Conservation (phyloP, 2,113 vertebrate genomes). For the Caloenas nicobarica region DNA sequence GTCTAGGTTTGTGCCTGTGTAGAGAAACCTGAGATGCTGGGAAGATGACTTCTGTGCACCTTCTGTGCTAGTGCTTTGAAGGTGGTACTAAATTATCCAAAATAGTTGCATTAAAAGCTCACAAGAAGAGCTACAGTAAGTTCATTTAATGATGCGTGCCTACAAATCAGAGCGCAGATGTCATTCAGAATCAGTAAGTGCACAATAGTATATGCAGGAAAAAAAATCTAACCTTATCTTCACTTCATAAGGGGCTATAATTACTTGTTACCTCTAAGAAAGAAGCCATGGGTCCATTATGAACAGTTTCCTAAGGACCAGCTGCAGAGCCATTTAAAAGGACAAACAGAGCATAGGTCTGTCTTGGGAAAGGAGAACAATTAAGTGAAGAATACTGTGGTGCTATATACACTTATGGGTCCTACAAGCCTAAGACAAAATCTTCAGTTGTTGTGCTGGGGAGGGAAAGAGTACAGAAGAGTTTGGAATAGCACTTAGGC, state of each 20-base stretch:
- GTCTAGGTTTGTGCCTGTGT: not conserved
- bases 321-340: not conserved
- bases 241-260: not conserved
- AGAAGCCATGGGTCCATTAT: rapidly evolving
- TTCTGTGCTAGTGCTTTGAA: not conserved
- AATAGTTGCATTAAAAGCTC: not conserved
- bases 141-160: not conserved
- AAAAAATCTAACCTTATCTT: not conserved
- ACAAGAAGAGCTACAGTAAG: not conserved
- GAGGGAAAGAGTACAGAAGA: not conserved
- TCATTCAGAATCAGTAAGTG: not conserved
- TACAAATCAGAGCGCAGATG: not conserved
- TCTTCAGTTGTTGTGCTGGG: not conserved
- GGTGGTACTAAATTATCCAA: not conserved
- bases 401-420: rapidly evolving
- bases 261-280: not conserved
- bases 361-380: not conserved
- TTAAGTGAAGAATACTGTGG: not conserved
- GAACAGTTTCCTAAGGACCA: not conserved
- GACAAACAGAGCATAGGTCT: rapidly evolving
- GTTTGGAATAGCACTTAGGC: not conserved
- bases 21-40: not conserved
- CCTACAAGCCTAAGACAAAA: not conserved
- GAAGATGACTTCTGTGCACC: not conserved
- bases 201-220: not conserved